Conservation (phyloP, 2,113 vertebrate genomes). For the Ptilonorhynchus violaceus region DNA sequence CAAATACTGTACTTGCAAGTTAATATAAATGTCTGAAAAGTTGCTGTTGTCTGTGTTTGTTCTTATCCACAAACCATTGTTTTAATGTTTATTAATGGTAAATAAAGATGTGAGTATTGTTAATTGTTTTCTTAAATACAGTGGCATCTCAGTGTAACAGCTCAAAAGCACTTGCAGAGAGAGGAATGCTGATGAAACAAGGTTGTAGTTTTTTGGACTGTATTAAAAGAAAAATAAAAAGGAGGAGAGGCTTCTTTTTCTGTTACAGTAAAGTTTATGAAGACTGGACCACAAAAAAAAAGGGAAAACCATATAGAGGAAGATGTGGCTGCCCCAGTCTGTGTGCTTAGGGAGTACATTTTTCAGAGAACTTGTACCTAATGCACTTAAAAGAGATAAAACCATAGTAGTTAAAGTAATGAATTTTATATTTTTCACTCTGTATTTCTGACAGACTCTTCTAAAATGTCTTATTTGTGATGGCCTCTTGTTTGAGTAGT, state of each 20-base stretch:
- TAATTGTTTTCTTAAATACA: background rate
- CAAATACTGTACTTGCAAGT: background rate
- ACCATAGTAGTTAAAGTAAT: background rate
- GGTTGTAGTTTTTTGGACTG: background rate
- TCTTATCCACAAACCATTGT: background rate
- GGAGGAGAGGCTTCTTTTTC: background rate
- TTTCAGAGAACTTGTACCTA: background rate
- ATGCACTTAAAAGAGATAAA: background rate
- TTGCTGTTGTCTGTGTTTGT: background rate
- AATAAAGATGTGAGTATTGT: background rate
- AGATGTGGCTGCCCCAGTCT: background rate
- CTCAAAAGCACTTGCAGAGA: background rate
- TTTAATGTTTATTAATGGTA: background rate
- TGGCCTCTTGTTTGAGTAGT: background rate
- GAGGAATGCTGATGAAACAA: background rate
- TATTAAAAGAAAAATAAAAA: background rate
- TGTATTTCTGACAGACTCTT: background rate
- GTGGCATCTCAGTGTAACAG: background rate
- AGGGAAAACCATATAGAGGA: background rate
- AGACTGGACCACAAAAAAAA: background rate
- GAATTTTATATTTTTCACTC: background rate
- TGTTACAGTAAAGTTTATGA: background rate
- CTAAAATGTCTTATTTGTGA: background rate
- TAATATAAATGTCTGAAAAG: background rate
- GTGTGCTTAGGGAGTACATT: background rate